Evolutionary conservation across 37 sponge, comb jelly and placozoan genomes (phyloP).

Genomic region (Oscarella lobularis): DNA sequence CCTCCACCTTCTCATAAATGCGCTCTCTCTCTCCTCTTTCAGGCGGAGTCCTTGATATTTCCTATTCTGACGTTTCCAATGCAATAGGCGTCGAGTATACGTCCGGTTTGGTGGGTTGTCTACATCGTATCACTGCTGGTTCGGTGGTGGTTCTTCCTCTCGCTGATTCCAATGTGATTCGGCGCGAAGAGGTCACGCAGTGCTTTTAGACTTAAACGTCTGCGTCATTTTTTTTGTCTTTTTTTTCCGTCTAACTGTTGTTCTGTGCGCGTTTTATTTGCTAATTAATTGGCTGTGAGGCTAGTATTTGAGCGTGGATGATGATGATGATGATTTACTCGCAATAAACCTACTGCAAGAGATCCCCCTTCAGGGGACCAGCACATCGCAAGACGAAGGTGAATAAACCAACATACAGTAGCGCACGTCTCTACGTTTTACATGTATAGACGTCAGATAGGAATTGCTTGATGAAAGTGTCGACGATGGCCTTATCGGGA

Average conservation of each 20-base stretch:
- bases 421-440: not conserved
- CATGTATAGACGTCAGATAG: slow-evolving; percentile 45
- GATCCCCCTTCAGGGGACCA: too few species aligned
- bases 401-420: not conserved
- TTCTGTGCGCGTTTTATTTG: not conserved
- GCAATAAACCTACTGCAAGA: not conserved
- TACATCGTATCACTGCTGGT: not conserved
- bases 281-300: too few species aligned
- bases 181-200: too few species aligned
- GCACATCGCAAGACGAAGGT: not conserved
- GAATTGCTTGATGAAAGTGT: slow-evolving; percentile 53
- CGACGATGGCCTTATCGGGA: slow-evolving; percentile 52
- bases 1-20: too few species aligned
- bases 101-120: not conserved
- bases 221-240: slow-evolving; percentile 32
- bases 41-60: too few species aligned
- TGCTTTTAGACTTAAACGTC: too few species aligned
- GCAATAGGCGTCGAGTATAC: too few species aligned
- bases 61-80: too few species aligned
- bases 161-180: too few species aligned
- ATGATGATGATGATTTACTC: not conserved
- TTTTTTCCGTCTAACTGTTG: slow-evolving; percentile 21
- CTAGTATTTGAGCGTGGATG: too few species aligned
- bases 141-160: too few species aligned
- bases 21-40: too few species aligned